Conservation (phyloP, 2,888 invertebrate species). For the Sesamia inferens region DNA sequence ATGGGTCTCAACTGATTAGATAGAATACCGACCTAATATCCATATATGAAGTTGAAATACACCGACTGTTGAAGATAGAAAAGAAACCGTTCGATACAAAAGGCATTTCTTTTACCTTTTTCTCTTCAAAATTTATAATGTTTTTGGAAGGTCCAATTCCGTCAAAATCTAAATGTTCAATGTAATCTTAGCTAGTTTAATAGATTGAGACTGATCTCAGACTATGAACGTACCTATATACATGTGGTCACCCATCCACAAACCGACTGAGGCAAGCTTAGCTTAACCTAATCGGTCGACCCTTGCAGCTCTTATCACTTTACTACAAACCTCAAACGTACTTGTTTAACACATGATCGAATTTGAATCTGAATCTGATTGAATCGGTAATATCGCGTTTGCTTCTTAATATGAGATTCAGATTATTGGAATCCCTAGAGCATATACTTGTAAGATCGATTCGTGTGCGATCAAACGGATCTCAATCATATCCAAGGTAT, state of each 20-base stretch:
- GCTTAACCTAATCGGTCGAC: neutral
- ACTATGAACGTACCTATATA: no score
- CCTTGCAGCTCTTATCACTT: neutral
- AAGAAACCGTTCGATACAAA: neutral
- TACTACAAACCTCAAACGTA: neutral
- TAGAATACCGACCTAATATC: slow-evolving; percentile 43
- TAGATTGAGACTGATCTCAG: no score
- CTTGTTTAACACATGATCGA: neutral
- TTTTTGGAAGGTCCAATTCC: neutral
- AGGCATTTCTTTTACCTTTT: neutral
- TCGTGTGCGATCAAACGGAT: neutral
- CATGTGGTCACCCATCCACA: neutral
- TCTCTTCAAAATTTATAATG: no score
- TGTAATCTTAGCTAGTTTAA: no score
- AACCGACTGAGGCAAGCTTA: neutral
- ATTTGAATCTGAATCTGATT: neutral
- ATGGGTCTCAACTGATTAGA: slow-evolving; percentile 48
- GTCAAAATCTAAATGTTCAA: no score
- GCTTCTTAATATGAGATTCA: neutral
- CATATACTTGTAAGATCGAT: neutral
- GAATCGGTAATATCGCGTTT: neutral
- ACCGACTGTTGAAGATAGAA: slow-evolving; percentile 9
- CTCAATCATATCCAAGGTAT: slow-evolving; percentile 1
- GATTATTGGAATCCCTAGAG: slow-evolving; percentile 1
- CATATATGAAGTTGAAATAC: slow-evolving; percentile 44